Evolutionary conservation across 2,888 invertebrate genomes (phyloP).

Genomic region (Ischnura elegans): DNA sequence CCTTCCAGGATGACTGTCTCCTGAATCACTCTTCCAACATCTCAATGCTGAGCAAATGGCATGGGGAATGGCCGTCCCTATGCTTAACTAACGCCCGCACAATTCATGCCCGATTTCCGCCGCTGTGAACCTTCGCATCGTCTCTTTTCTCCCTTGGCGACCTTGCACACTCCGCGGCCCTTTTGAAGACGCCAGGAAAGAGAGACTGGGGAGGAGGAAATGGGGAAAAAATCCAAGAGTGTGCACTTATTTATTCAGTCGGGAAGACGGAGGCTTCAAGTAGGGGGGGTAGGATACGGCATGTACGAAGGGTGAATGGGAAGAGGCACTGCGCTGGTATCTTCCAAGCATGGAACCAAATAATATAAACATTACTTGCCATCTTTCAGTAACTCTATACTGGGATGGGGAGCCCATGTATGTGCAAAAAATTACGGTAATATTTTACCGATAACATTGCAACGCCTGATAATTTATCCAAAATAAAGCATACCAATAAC

Average conservation of each 20-base stretch:
- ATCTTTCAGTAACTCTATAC: too few species aligned
- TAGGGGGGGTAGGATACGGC: neutral
- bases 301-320: too few species aligned
- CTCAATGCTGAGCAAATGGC: too few species aligned
- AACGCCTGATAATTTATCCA: too few species aligned
- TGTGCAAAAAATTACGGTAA: too few species aligned
- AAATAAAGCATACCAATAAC: too few species aligned
- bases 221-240: neutral
- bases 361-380: too few species aligned
- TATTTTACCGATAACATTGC: too few species aligned
- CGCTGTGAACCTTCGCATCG: neutral
- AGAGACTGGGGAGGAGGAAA: neutral
- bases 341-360: too few species aligned
- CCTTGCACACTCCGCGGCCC: slow-evolving; percentile 10
- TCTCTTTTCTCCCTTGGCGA: neutral
- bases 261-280: neutral
- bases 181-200: neutral
- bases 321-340: too few species aligned
- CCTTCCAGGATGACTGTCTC: neutral
- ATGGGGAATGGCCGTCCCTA: neutral
- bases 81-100: slow-evolving; percentile 30
- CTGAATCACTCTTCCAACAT: too few species aligned
- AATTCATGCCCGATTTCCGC: slow-evolving; percentile 59
- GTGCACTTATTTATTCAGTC: neutral
- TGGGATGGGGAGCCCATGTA: too few species aligned